Conservation (phyloP, 2,113 vertebrate species). For the Nannospalax galili region DNA sequence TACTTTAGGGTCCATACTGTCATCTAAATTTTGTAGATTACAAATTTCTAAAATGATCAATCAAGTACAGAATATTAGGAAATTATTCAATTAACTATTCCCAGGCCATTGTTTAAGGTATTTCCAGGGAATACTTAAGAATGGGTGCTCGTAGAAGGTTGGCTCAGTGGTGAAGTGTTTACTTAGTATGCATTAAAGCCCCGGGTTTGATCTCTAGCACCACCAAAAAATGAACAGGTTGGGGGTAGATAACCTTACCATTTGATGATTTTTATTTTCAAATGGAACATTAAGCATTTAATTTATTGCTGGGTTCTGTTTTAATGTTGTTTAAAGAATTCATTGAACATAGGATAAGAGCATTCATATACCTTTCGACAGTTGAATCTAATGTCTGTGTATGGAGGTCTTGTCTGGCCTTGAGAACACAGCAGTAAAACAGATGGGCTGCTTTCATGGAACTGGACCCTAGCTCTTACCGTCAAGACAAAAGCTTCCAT, state of each 20-base stretch:
- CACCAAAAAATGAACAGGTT: background rate
- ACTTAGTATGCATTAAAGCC: background rate
- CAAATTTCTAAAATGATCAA: slow-evolving; percentile 43
- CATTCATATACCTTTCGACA: background rate
- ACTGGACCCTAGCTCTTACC: fast-evolving
- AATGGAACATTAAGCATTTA: background rate
- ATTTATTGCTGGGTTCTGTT: slow-evolving; percentile 13
- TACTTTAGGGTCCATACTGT: background rate
- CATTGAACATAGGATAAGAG: slow-evolving; percentile 12
- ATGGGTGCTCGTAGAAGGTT: background rate
- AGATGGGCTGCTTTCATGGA: fast-evolving
- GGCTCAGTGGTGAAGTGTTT: background rate
- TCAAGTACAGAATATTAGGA: slow-evolving; percentile 28
- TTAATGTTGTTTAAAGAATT: background rate
- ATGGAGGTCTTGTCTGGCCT: background rate
- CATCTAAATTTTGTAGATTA: background rate
- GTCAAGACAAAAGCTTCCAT: background rate
- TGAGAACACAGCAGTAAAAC: background rate
- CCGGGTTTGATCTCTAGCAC: background rate
- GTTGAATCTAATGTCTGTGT: background rate
- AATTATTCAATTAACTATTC: background rate
- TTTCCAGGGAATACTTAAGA: slow-evolving; percentile 35
- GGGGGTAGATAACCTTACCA: background rate
- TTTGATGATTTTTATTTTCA: slow-evolving; percentile 34
- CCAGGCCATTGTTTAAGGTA: background rate